Evolutionary conservation across 2,888 invertebrate species (phyloP), one percentile per base, ranked within the genome.

Genomic region (Disparrhopalites patrizii): DNA sequence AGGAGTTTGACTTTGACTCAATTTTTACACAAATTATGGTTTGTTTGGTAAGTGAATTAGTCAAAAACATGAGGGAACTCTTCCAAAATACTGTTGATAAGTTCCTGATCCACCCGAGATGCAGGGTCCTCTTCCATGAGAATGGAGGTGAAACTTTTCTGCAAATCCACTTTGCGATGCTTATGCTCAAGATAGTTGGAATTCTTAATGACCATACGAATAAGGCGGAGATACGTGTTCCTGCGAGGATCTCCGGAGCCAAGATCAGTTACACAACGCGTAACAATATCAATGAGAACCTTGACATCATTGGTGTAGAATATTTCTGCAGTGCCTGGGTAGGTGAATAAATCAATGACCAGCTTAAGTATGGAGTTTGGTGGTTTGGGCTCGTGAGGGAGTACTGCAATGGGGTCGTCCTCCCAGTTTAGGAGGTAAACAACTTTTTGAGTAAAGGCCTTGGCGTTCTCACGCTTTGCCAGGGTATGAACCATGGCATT

Each of bases 271-370:
- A 97, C 84, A 79, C 94, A 93, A 56, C 96, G 83, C 58, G 93
- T 87, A 62, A 95, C 87, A 77, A 97, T 95, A 78, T 96, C 97
- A 69, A 96, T 88, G 66, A 96, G 84, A 50, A 96, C 96, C 80
- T 91, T 92, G 47, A 91, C 87, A 78, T 97, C 97, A 77, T 96
- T 97, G 0, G 94, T 93, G 80, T 97, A 97, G 81, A 96, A 92
- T 70, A 95, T 84, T 73, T 86, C 85, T 0, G 95, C 90, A 0
- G 94, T 93, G 71, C 85, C 84, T 72, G 85, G 84, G 73, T 85
- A 85, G 69, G 86, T 86, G 79, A 94, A 94, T 72, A 96, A 81
- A 79, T 97, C 95, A 51, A 87, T 87, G 74, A 92, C 87, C 75
- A 97, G 83, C 81, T 96, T 95, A 55, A 94, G 81, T 8, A 95